Base-by-base conservation (phyloP, 2,113 vertebrate species). In the Dolichotis patagonum region DNA sequence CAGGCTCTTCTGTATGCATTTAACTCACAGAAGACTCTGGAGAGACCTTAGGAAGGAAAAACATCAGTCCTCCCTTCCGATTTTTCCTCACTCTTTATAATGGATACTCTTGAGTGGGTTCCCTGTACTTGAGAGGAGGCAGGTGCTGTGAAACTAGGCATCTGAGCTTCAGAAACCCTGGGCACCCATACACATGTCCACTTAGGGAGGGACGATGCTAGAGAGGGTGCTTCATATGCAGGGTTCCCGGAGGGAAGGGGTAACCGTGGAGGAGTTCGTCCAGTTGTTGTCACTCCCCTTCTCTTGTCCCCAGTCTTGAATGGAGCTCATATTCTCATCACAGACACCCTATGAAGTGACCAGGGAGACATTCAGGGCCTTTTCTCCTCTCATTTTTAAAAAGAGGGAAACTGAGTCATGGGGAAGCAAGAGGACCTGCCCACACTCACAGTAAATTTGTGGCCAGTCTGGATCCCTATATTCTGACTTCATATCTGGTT, bases 1-100 rank as follows among this genome's bases (percentile, higher is more conserved):
- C 11, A 9, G 12, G 52, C 14, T 46, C 12, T 24, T 0, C 4
- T 26, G 3, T 22, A 13, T 0, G 1, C 2, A 22, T 46, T 30
- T 46, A 58, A 56, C 13, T 85, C 60, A 54, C 3, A 62, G 20
- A 86, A 58, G 13, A n/a, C 9, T 84, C 43, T 46, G 26, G 43
- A 22, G 46, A 89, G 30, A 22, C 8, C 32, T 43, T 1, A n/a
- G 41, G 8, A 10, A 19, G 19, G 41, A 62, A 49, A 24, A 16
- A 20, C 22, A 56, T 30, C 41, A 78, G 35, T 85, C 4, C 86
- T 13, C n/a, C 24, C 9, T 14, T 3, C 24, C 69, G 19, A 46
- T 41, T 71, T 20, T 17, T 69, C 81, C 13, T 63, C 28, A 6
- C 16, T 30, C 16, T 83, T 49, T 49, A 69, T 14, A 10, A 32